phyloP scores from a whole-genome alignment of 2,113 vertebrate genomes.

The Jacana jacana region DNA sequence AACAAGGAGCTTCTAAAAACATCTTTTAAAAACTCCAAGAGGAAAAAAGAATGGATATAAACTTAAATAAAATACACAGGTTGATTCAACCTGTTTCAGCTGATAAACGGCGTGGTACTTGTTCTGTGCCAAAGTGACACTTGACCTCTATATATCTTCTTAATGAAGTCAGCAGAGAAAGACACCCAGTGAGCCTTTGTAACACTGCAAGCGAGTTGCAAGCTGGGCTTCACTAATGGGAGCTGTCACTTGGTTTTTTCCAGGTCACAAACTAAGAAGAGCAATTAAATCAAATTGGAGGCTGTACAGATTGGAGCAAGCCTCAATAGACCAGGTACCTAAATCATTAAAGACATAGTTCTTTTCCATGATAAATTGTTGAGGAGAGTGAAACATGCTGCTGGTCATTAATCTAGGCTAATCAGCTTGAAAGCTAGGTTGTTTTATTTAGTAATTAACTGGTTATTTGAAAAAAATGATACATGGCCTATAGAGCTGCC shows the following conservation, averaged over 20 bases:
- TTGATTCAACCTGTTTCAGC: conserved; percentile 53
- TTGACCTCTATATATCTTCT: conserved; percentile 78
- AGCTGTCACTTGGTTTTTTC: conserved; percentile 86
- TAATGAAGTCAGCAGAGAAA: conserved; percentile 79
- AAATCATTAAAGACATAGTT: conserved; percentile 91
- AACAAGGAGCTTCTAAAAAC: conserved; percentile 4
- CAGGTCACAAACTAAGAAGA: conserved; percentile 83
- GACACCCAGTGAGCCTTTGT: conserved; percentile 75
- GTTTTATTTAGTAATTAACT: conserved; percentile 93
- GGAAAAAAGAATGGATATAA: neutral
- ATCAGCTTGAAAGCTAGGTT: conserved; percentile 85
- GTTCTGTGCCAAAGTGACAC: conserved; percentile 67
- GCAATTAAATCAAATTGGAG: conserved; percentile 90
- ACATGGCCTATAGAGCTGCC: conserved; percentile 80
- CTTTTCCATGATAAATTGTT: conserved; percentile 93
- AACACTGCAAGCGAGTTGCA: conserved; percentile 74
- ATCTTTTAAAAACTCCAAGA: neutral
- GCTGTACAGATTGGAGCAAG: conserved; percentile 72
- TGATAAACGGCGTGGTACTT: conserved; percentile 54
- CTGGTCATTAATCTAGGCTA: conserved; percentile 94
- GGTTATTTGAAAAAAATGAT: conserved; percentile 88
- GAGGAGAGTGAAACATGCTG: conserved; percentile 82
- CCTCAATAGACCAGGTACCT: conserved; percentile 81
- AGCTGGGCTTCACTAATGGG: conserved; percentile 82
- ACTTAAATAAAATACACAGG: conserved; percentile 48